Conservation (phyloP, 2,797 vertebrate genomes). For the Avahi laniger region DNA sequence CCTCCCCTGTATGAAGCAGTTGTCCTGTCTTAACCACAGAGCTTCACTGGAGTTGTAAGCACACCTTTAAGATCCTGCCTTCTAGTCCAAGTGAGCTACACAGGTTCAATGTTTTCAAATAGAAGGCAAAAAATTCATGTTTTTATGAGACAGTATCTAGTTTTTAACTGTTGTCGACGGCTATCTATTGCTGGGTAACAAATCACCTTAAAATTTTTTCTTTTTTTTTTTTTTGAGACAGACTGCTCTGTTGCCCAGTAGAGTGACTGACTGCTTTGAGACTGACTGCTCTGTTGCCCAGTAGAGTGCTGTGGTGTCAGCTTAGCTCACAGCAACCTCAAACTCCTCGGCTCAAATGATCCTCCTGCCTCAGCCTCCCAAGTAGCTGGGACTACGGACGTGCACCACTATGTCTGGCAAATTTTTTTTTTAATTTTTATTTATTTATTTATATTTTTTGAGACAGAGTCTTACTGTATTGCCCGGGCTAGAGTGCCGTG, state of each 20-base stretch:
- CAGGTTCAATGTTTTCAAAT: not conserved
- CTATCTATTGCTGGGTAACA: not conserved
- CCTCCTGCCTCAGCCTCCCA: not conserved
- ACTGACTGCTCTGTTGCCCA: not conserved
- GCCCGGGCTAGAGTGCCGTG: too few species aligned
- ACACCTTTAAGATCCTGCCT: not conserved
- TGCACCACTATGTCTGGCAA: fast-evolving
- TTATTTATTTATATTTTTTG: too few species aligned
- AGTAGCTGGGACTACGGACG: not conserved
- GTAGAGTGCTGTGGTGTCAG: not conserved
- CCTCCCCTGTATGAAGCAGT: not conserved
- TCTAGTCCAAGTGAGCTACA: not conserved
- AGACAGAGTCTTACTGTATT: too few species aligned
- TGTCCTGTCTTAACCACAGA: not conserved
- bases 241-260: not conserved
- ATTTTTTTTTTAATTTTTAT: not conserved
- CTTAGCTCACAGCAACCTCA: not conserved
- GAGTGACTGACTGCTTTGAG: not conserved
- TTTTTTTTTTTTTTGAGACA: not conserved
- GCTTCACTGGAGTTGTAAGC: not conserved
- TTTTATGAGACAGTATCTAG: not conserved
- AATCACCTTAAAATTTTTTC: not conserved
- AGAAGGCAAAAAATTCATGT: not conserved
- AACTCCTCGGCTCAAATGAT: not conserved
- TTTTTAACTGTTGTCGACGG: not conserved